Conservation (phyloP, 2,888 invertebrate genomes). For the Acanthosepion lycidas region DNA sequence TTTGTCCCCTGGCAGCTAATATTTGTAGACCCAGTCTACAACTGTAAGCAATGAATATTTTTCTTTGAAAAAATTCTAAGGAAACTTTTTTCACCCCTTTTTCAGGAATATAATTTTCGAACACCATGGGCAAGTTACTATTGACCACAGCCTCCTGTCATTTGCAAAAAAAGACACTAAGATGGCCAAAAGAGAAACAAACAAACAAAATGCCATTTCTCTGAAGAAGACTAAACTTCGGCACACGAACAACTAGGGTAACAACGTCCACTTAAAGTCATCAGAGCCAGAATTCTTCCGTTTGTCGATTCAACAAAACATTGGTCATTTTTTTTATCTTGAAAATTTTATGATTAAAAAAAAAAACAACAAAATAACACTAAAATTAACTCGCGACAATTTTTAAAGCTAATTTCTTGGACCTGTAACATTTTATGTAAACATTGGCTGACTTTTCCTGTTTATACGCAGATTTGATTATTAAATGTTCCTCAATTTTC, state of each 20-base stretch:
- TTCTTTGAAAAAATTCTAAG: neutral
- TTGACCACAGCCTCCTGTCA: neutral
- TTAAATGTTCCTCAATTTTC: no score
- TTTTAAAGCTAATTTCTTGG: neutral
- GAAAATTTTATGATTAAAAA: neutral
- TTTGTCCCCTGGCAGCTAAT: no score
- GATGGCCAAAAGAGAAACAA: neutral
- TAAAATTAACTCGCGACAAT: neutral
- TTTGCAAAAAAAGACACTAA: neutral
- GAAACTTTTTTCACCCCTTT: neutral
- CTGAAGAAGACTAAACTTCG: neutral
- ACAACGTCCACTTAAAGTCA: neutral
- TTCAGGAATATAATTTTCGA: constrained; percentile 24
- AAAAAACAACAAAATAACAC: neutral
- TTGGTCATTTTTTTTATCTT: neutral
- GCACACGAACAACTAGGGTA: neutral
- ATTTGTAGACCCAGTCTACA: no score
- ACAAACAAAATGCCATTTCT: no score
- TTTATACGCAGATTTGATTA: neutral
- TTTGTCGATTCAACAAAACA: neutral
- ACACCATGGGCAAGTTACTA: constrained; percentile 24
- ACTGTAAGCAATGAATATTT: no score
- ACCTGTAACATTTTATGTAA: neutral
- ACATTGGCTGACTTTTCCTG: neutral
- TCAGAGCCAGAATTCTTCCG: neutral